Conservation (phyloP, 2,113 vertebrate species). For the Callaeas wilsoni region DNA sequence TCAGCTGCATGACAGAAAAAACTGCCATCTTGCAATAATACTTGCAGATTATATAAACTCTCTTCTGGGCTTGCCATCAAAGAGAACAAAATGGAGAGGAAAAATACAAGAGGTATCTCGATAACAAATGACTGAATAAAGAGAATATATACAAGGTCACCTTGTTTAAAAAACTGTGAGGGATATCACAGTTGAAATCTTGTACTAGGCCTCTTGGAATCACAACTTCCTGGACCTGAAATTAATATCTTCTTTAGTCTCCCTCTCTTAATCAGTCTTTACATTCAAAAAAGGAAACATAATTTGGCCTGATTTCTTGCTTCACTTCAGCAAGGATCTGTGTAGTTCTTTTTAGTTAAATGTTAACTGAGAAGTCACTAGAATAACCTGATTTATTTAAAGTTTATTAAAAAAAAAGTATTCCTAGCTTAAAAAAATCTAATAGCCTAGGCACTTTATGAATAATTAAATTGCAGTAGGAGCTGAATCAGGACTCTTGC, state of each 20-base stretch:
- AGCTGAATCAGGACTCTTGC: neutral
- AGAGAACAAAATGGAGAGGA: neutral
- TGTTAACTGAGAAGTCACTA: neutral
- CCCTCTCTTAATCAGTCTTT: neutral
- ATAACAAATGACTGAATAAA: neutral
- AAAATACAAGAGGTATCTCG: neutral
- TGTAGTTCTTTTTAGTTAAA: neutral
- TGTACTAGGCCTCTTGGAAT: neutral
- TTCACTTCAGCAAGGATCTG: neutral
- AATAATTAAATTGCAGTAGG: neutral
- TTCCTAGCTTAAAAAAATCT: neutral
- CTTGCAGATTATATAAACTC: neutral
- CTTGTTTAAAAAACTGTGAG: neutral
- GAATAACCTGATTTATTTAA: neutral
- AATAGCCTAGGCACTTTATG: neutral
- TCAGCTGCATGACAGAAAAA: neutral
- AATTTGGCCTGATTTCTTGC: neutral
- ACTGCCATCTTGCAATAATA: neutral
- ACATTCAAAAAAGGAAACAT: neutral
- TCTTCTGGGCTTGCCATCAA: constrained; percentile 22
- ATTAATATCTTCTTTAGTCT: neutral
- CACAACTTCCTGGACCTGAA: neutral
- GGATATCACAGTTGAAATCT: neutral
- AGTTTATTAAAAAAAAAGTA: neutral
- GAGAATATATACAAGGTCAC: neutral